These are phyloP conservation scores for Isaurus tuberculatus DNA, from an alignment of 92 coral and sea anemone genomes.

Conservation along the genomic window DNA sequence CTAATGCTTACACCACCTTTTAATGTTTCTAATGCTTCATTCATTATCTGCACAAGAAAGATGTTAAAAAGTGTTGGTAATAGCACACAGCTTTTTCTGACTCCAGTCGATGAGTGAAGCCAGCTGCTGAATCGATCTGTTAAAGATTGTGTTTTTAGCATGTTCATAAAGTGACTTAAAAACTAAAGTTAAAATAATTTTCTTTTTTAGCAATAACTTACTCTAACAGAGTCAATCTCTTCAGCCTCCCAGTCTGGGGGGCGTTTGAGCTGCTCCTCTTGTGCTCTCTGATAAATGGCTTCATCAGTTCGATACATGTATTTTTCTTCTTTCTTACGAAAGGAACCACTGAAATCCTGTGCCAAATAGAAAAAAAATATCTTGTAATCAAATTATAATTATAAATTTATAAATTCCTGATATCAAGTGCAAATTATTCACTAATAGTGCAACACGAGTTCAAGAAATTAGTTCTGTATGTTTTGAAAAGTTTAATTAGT, in stretches of 20 bases:
- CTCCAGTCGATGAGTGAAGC: no score
- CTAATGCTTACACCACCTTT: no score
- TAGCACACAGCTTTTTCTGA: no score
- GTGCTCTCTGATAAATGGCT: slow-evolving; percentile 91
- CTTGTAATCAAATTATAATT: background rate
- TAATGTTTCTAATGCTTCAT: no score
- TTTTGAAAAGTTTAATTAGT: no score
- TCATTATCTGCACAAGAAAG: no score
- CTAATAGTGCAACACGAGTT: no score
- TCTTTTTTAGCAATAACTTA: slow-evolving; percentile 37
- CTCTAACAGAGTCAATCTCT: slow-evolving; percentile 95
- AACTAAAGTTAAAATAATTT: background rate
- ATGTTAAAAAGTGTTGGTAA: no score
- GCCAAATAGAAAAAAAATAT: background rate
- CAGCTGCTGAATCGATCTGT: no score
- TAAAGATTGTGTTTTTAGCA: no score
- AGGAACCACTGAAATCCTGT: slow-evolving; percentile 89
- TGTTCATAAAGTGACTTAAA: no score
- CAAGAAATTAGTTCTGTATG: no score
- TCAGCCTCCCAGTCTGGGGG: slow-evolving; percentile 95
- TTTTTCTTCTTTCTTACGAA: slow-evolving; percentile 91
- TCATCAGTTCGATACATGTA: slow-evolving; percentile 98
- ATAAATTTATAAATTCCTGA: background rate
- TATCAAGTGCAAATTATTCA: background rate
- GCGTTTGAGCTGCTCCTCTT: slow-evolving; percentile 91